Base-by-base conservation (phyloP, 2,797 vertebrate species). In the Garrulus glandarius region DNA sequence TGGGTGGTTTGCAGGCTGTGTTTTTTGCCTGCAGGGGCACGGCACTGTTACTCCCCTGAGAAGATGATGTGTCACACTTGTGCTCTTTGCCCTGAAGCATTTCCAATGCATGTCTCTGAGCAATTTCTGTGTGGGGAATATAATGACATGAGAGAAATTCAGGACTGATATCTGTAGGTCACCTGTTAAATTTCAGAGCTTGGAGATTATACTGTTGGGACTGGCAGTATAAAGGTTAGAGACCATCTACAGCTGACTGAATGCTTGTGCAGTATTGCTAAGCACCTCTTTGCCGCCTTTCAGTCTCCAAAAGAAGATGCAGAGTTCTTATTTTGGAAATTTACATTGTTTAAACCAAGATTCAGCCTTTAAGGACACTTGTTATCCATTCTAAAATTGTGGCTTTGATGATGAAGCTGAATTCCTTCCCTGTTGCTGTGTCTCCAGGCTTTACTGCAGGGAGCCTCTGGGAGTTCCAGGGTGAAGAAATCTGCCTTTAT, bases 401-500 rank as follows among this genome's bases (percentile, higher is more conserved):
- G 49, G 9, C 32, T 88, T 78, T 72, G 60, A 47, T 63, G 64
- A n/a, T 6, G 16, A 65, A 76, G 36, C 69, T 93, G 63, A 96
- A 70, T 88, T 22, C 32, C 18, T 94, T 89, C 41, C 11, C 26
- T 77, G 18, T 85, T 93, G 34, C 70, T 94, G 5, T 94, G 49
- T 94, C 49, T 82, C 36, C 81, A 97, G 96, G 91, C 49, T 32
- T 43, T 91, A 68, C 71, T 89, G 63, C 76, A 59, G 78, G 67
- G 65, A 94, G 61, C 90, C 56, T 55, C 43, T 70, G 37, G 64
- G 65, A 82, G 30, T 55, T 85, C n/a, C 37, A 13, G 59, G 32
- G 24, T 80, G 60, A 78, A 79, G 56, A 93, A 34, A 59, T 29
- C 68, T 80, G 47, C 55, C 30, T 93, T 60, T 1, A 0, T 39